Conservation (phyloP, 2,888 invertebrate species). For the Tetanocera ferruginea region DNA sequence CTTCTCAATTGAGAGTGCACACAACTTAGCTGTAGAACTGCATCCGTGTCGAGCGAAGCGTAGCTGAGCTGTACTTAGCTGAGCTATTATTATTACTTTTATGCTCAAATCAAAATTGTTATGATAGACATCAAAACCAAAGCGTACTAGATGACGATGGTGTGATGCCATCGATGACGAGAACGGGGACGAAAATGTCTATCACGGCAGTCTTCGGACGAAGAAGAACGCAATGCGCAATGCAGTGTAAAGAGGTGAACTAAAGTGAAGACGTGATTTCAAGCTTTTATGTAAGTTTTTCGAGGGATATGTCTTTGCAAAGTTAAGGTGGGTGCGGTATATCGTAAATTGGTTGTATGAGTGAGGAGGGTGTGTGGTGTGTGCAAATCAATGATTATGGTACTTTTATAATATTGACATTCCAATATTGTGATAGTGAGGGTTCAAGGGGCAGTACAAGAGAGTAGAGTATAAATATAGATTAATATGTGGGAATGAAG, state of each 20-base stretch:
- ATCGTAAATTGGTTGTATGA: neutral
- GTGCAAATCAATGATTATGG: neutral
- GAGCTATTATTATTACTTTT: conserved; percentile 41
- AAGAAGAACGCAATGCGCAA: neutral
- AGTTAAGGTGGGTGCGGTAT: conserved; percentile 17
- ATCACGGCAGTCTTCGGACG: neutral
- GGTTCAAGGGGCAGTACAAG: neutral
- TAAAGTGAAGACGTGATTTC: conserved; percentile 28
- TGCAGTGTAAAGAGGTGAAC: neutral
- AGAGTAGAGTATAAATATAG: conserved; percentile 2
- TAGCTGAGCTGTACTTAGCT: neutral
- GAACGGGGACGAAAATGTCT: neutral
- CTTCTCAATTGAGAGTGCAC: conserved; percentile 5
- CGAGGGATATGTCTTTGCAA: neutral
- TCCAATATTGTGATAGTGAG: conserved; percentile 30
- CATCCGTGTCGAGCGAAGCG: neutral
- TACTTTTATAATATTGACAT: conserved; percentile 35
- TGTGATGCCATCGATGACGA: neutral
- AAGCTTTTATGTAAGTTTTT: neutral
- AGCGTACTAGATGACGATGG: conserved; percentile 18
- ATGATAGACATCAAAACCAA: conserved; percentile 41
- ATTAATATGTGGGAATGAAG: neutral
- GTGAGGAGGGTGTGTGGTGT: neutral
- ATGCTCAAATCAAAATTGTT: conserved; percentile 46
- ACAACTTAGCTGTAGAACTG: neutral